Evolutionary conservation across 2,797 vertebrate genomes (phyloP).

Genomic region (Argyrosomus regius): DNA sequence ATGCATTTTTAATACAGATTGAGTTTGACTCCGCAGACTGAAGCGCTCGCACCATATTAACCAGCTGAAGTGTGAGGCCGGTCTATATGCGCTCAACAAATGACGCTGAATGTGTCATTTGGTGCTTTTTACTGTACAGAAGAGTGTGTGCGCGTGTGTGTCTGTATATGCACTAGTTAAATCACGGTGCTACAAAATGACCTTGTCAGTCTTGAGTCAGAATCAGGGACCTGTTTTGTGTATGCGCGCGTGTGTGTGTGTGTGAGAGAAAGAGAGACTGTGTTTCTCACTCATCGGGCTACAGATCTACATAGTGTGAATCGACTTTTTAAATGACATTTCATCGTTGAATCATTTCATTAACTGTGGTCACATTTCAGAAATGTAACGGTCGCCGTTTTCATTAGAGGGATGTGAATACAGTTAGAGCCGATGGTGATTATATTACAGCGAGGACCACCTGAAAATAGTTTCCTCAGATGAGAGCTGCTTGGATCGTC

Average conservation of each 20-base stretch:
- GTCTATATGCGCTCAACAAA: constrained; percentile 34
- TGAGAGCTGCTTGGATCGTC: constrained; percentile 14
- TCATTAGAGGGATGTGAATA: constrained; percentile 36
- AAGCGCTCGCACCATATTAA: constrained; percentile 26
- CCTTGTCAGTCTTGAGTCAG: constrained; percentile 78
- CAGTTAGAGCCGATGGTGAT: constrained; percentile 28
- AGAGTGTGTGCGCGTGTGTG: constrained; percentile 17
- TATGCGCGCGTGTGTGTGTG: constrained; percentile 40
- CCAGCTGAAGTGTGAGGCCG: constrained; percentile 22
- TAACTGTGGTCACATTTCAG: constrained; percentile 54
- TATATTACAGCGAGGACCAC: constrained; percentile 33
- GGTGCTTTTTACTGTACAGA: constrained; percentile 76
- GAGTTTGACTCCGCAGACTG: constrained; percentile 12
- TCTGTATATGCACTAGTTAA: constrained; percentile 75
- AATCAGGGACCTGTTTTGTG: constrained; percentile 83
- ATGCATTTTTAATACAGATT: constrained; percentile 43
- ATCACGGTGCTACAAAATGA: constrained; percentile 85
- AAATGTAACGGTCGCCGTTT: constrained; percentile 26
- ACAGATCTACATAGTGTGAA: constrained; percentile 28
- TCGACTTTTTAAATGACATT: constrained; percentile 43
- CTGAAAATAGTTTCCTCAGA: constrained; percentile 9
- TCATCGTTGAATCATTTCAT: constrained; percentile 48
- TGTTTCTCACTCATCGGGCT: constrained; percentile 48
- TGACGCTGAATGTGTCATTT: constrained; percentile 48
- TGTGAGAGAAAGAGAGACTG: constrained; percentile 34